A percentile compares a stretch with the other conserved stretches of the same genome.
Evolutionary conservation across 1,140 invertebrate species (phyloP).

Genomic region (Eriosoma lanigerum): DNA sequence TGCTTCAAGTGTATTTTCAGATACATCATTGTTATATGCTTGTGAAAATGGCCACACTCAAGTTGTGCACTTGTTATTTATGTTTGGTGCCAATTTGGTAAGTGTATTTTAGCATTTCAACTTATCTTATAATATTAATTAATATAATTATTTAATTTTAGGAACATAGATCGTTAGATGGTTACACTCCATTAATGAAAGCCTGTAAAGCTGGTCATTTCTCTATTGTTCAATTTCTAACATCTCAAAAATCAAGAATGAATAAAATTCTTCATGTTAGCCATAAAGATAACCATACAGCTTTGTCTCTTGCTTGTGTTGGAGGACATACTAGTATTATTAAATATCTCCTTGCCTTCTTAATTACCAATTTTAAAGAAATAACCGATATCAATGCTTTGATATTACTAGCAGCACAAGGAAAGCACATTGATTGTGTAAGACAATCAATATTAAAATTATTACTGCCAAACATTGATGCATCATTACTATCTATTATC

Average conservation of each 20-base stretch:
- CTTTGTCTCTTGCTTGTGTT: too few species aligned
- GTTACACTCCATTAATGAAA: conserved; percentile 95
- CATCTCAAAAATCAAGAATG: conserved; percentile 93
- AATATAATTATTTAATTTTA: conserved; percentile 55
- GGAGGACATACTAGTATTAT: too few species aligned
- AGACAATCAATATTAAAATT: too few species aligned
- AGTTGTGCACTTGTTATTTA: conserved; percentile 83
- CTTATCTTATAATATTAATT: background rate
- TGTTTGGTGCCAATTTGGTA: conserved; percentile 84
- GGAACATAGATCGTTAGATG: conserved; percentile 93
- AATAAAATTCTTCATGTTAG: conserved; percentile 72
- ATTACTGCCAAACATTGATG: too few species aligned
- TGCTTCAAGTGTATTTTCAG: conserved; percentile 89
- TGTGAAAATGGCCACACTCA: conserved; percentile 96
- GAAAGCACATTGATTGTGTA: too few species aligned
- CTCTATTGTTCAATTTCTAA: conserved; percentile 94
- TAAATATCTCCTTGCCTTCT: too few species aligned
- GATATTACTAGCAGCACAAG: too few species aligned
- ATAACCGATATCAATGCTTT: too few species aligned
- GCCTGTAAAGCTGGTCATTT: conserved; percentile 98
- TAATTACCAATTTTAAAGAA: too few species aligned
- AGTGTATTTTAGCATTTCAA: conserved; percentile 51
- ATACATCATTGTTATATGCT: conserved; percentile 97
- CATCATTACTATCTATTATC: too few species aligned
- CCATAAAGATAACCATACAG: too few species aligned